phyloP scores from a whole-genome alignment of 2,888 invertebrate species.

The Synergus japonicus region DNA sequence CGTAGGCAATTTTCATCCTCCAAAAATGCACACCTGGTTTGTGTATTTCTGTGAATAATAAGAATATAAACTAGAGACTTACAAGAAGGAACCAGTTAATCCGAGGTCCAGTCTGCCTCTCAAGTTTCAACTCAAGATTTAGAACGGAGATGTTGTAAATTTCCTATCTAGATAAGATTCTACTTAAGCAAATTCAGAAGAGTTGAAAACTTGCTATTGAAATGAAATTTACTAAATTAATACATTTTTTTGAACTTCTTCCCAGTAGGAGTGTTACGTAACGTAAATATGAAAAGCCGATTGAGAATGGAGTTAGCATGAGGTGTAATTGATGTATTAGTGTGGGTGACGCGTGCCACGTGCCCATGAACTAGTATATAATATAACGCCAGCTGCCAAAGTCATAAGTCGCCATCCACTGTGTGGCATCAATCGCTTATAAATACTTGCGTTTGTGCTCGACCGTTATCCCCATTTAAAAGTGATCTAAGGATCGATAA shows the following conservation, averaged over 20 bases:
- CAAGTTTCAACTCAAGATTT: not conserved
- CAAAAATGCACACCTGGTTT: conserved; percentile 14
- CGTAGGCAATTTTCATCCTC: not conserved
- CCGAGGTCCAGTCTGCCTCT: not conserved
- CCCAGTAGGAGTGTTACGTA: not conserved
- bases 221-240: too few species aligned
- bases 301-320: conserved; percentile 1
- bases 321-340: conserved; percentile 32
- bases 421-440: conserved; percentile 35
- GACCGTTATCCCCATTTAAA: conserved; percentile 22
- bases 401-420: conserved; percentile 53
- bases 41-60: not conserved
- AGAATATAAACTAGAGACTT: conserved; percentile 15
- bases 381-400: conserved; percentile 54
- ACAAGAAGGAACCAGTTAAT: conserved; percentile 26
- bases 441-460: conserved; percentile 5
- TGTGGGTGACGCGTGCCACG: conserved; percentile 59
- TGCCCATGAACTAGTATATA: conserved; percentile 38
- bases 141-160: not conserved
- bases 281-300: not conserved
- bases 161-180: not conserved
- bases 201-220: too few species aligned
- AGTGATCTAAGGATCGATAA: conserved; percentile 28
- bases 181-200: not conserved
- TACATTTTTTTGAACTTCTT: not conserved